Conservation (phyloP, 1,140 invertebrate genomes). For the Ceratina australensis region DNA sequence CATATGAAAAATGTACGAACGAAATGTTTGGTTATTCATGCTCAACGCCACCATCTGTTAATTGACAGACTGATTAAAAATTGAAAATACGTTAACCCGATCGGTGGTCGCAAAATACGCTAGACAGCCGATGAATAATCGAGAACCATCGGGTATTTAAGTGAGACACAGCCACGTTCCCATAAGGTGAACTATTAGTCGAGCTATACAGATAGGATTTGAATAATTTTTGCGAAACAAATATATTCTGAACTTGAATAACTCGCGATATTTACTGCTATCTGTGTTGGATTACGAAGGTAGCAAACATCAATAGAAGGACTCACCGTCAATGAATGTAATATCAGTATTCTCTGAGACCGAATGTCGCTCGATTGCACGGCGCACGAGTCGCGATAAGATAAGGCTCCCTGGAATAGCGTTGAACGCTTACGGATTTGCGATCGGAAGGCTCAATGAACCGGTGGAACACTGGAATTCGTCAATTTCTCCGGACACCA, state of each 20-base stretch:
- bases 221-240: not conserved
- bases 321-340: conserved; percentile 31
- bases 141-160: too few species aligned
- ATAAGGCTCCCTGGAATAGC: conserved; percentile 14
- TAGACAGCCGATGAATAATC: not conserved
- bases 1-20: not conserved
- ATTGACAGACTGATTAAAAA: not conserved
- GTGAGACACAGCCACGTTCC: not conserved
- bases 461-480: not conserved
- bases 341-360: conserved; percentile 35
- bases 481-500: not conserved
- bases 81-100: not conserved
- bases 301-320: not conserved
- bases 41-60: not conserved
- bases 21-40: not conserved
- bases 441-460: not conserved
- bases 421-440: conserved; percentile 3
- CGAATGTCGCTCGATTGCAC: conserved; percentile 27
- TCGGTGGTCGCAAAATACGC: not conserved
- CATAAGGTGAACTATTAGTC: not conserved
- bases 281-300: not conserved
- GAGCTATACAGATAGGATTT: not conserved
- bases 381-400: conserved; percentile 16
- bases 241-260: too few species aligned
- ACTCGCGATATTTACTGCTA: not conserved